Evolutionary conservation across 2,797 vertebrate genomes (phyloP), one percentile per base, ranked within the genome.

Genomic region (Acrocephalus scirpaceus): DNA sequence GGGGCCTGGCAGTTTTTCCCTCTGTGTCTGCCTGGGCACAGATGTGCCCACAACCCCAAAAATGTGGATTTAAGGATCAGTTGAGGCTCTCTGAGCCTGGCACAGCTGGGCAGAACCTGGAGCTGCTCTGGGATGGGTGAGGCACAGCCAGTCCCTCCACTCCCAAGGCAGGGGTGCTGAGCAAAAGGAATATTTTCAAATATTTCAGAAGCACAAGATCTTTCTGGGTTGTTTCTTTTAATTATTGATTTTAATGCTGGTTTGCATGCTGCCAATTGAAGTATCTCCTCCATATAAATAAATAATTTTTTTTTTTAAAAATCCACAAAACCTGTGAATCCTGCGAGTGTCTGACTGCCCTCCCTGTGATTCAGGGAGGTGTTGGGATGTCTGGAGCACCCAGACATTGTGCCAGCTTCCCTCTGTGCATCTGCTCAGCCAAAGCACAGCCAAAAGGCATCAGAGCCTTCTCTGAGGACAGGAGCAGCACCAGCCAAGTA

Each of bases 351-450:
- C 86, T 79, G 45, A 71, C 53, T 88, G 53, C n/a, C 53, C 69
- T 79, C 83, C 9, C 3, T 86, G 13, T 64, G 74, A 90, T 92
- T 40, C 67, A 36, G 76, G 67, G 36, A 81, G 67, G 62, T 50
- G 40, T 79, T 45, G 60, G 66, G 79, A 36, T 60, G 47, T 70
- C 44, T 58, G 19, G 34, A 89, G 66, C 56, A 58, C 5, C 3
- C 20, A 54, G 64, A 36, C 40, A 66, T 60, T 0, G 0, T 91
- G 74, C 38, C 75, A 89, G 4, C 61, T 96, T 90, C 75, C 57
- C 80, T 87, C 79, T 60, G 54, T 86, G 74, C 80, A 83, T 92
- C 95, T 95, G 83, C 60, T 95, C 86, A 85, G 62, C 50, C 73
- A 45, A 79, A 72, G 50, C 79, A 32, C 44, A 70, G 88, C 76